phyloP scores from a whole-genome alignment of 2,113 vertebrate species.

The Mustela nigripes region DNA sequence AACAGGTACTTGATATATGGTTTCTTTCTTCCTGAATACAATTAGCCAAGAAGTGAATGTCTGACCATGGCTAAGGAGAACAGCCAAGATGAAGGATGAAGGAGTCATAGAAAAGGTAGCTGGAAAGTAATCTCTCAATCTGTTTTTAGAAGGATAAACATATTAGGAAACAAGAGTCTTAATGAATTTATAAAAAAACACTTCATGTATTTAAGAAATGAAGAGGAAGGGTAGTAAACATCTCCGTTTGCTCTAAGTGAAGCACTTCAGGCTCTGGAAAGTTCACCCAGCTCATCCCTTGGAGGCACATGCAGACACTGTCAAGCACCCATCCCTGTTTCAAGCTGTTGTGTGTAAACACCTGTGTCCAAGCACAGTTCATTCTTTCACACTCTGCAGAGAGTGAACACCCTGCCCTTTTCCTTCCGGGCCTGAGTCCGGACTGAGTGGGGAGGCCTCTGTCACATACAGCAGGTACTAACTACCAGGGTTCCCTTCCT shows the following conservation, averaged over 20 bases:
- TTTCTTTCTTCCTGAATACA: conserved; percentile 51
- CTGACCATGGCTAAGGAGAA: background rate
- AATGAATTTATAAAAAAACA: background rate
- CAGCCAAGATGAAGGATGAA: conserved; percentile 5
- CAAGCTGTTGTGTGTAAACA: background rate
- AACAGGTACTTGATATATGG: background rate
- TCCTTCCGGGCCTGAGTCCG: background rate
- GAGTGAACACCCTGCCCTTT: background rate
- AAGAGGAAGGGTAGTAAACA: background rate
- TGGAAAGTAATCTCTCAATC: background rate
- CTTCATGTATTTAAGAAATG: background rate
- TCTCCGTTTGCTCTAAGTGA: conserved; percentile 6
- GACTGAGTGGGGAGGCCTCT: background rate
- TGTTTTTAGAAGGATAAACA: background rate
- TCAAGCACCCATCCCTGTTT: background rate
- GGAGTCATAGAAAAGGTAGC: background rate
- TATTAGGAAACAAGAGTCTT: conserved; percentile 20
- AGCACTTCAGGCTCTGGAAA: background rate
- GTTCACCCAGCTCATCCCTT: background rate
- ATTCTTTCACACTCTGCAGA: background rate
- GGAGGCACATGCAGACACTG: background rate
- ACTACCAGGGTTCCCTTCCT: background rate
- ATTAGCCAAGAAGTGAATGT: background rate
- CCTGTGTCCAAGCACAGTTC: background rate
- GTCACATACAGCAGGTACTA: background rate